Base-by-base conservation (phyloP, 2,113 vertebrate species). In the Alosa alosa region DNA sequence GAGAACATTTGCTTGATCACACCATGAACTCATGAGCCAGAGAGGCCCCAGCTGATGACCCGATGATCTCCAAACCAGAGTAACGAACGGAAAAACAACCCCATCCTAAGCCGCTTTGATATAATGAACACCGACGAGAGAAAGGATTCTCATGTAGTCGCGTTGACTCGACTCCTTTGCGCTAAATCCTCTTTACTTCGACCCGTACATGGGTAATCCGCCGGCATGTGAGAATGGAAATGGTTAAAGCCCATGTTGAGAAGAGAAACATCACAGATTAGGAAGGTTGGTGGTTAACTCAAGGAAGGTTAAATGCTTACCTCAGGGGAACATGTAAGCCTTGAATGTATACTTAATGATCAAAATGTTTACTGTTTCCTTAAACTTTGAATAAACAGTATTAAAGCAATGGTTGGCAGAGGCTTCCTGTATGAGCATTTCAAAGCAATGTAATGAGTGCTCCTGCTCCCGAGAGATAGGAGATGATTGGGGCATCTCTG, bases 401-500 rank as follows among this genome's bases (percentile, higher is more conserved):
- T 83, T 86, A 85, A 78, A 75, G 9, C n/a, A 36, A 41, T 9
- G 41, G 41, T 60, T 68, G 52, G 60, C 46, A 45, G 68, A 7
- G 55, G 39, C 39, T 84, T 89, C 87, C 88, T 89, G 68, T 86
- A 49, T 75, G 47, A 72, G 22, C 75, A 6, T 55, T 6, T 75
- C 57, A n/a, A 86, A 85, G 68, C 55, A 45, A 5, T 41, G 81
- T 18, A 22, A 49, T 85, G 82, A 81, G 60, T 64, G 81, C 72
- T 83, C 15, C 81, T 44, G 52, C 39, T 83, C 81, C 86, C 87
- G 47, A 22, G 55, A 81, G 85, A 8, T 52, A n/a, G 55, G 64
- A 78, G 52, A 82, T 86, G 52, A 86, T 84, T 86, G 84, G 82
- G 15, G 22, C 78, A 36, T 45, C 81, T 85, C 82, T 50, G 84